Percentiles rank a stretch among this genome's conserved stretches.
Evolutionary conservation across 1,140 invertebrate genomes (phyloP).

Genomic region (Drosophila rhopaloa): DNA sequence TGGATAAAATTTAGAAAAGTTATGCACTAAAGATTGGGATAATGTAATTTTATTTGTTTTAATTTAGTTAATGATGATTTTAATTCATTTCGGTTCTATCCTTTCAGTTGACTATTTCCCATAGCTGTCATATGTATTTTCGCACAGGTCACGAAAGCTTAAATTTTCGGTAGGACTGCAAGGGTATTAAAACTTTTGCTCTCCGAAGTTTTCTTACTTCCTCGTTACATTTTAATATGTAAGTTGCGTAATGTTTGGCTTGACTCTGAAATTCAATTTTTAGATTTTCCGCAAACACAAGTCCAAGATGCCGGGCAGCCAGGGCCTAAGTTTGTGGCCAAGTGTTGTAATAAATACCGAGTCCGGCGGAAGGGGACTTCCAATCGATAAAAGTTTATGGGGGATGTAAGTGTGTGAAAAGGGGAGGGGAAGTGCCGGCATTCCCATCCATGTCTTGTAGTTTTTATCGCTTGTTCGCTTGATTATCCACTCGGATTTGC

Average conservation of each 20-base stretch:
- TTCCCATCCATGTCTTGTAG: constrained; percentile 18
- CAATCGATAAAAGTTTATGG: constrained; percentile 30
- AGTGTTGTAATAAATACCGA: constrained; percentile 16
- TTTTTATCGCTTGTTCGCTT: constrained; percentile 35
- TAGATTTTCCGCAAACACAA: neutral
- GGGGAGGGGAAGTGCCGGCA: neutral
- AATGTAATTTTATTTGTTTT: no score
- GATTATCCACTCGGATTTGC: constrained; percentile 36
- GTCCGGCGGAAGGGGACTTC: neutral
- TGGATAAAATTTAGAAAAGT: no score
- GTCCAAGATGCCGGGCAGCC: neutral
- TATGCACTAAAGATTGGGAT: no score
- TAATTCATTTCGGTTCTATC: no score
- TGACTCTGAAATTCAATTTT: neutral
- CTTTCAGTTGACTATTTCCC: no score
- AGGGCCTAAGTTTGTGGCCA: neutral
- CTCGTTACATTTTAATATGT: neutral
- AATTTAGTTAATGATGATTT: no score
- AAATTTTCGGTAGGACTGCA: no score
- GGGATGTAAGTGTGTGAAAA: neutral
- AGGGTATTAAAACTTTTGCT: no score
- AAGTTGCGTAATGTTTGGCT: neutral
- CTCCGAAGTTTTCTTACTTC: no score
- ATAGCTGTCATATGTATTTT: no score
- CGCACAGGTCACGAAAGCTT: no score